These are phyloP conservation scores for Ambastaia sidthimunki DNA, from an alignment of 2,797 vertebrate genomes.

Conservation along the genomic window DNA sequence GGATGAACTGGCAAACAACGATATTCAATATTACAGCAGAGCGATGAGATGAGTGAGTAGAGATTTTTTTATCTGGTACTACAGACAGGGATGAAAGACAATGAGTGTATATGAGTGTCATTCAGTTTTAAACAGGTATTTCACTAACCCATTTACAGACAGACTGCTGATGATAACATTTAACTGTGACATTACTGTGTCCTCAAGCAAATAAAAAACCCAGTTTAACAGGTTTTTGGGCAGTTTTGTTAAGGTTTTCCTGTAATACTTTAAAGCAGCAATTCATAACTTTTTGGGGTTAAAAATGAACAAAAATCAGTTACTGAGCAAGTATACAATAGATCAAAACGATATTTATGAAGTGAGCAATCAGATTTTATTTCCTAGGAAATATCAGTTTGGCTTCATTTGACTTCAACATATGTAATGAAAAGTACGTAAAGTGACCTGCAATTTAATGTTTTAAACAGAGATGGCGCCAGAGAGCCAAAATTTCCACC, in stretches of 20 bases:
- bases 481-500: neutral
- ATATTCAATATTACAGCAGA: neutral
- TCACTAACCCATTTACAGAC: constrained; percentile 10
- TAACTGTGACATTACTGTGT: neutral
- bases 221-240: neutral
- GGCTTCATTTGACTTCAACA: no score
- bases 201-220: neutral
- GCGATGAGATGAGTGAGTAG: neutral
- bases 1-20: constrained; percentile 19
- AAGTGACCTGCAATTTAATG: no score
- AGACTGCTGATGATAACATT: neutral
- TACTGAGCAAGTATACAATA: no score
- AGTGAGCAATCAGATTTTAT: no score
- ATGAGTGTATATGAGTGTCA: neutral
- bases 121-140: constrained; percentile 27
- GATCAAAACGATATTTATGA: no score
- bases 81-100: constrained; percentile 19
- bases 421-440: no score
- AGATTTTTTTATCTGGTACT: constrained; percentile 50
- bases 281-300: no score
- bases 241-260: neutral
- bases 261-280: no score
- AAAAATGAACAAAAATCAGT: no score
- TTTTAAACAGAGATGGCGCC: no score
- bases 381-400: no score